phyloP scores from a whole-genome alignment of 2,113 vertebrate genomes.

The Phyllopteryx taeniolatus region DNA sequence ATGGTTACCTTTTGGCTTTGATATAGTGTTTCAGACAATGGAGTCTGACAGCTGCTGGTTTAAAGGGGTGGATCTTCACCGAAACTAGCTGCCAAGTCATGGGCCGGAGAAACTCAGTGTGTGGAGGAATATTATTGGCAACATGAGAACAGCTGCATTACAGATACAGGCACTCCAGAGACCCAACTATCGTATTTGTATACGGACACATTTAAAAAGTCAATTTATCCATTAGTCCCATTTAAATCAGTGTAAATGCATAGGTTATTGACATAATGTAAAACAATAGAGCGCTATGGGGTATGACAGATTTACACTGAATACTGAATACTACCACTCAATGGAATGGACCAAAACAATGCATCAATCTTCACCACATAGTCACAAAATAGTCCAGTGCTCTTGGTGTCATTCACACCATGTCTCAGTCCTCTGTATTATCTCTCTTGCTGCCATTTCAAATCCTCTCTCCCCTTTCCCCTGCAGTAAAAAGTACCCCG shows the following conservation, averaged over 20 bases:
- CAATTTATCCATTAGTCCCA: too few species aligned
- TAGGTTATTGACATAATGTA: neutral
- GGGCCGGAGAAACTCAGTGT: too few species aligned
- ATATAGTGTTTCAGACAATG: too few species aligned
- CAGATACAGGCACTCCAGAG: too few species aligned
- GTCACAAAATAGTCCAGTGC: slow-evolving; percentile 4
- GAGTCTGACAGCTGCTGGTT: too few species aligned
- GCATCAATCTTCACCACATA: neutral
- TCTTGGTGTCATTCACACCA: slow-evolving; percentile 1
- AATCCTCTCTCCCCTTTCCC: neutral
- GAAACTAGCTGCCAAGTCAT: too few species aligned
- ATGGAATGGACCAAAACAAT: neutral
- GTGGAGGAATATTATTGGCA: too few species aligned
- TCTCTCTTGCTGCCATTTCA: slow-evolving; percentile 5
- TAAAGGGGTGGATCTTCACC: too few species aligned
- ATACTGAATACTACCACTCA: neutral
- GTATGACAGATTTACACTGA: neutral
- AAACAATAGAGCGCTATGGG: neutral
- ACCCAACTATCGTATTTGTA: too few species aligned
- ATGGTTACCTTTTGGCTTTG: too few species aligned
- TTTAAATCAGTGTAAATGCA: neutral
- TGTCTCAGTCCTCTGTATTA: neutral
- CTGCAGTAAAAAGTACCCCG: neutral
- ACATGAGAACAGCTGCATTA: too few species aligned
- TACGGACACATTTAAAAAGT: too few species aligned